Evolutionary conservation across 2,888 invertebrate species (phyloP), one percentile per base, ranked within the genome.

Genomic region (Rhopalosiphum nymphaeae): DNA sequence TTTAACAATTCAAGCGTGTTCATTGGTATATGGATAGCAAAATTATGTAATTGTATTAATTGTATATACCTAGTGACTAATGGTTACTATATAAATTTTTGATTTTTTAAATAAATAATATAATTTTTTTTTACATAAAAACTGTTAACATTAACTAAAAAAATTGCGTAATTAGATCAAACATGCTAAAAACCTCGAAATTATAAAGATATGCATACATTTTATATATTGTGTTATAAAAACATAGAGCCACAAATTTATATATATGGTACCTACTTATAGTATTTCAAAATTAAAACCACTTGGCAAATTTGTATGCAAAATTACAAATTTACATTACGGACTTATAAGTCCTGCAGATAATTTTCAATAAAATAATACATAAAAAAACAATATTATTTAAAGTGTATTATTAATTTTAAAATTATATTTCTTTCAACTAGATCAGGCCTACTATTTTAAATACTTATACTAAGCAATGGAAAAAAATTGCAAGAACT

Each of bases 401-500:
- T 67, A 16, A 78, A 78, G 2, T 36, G 29, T 44, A 9, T 57
- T n/a, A 9, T 42, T 42, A 46, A 16, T 91, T 29, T 56, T 91
- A 29, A 84, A 56, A 29, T 61, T 67, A 53, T 61, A 7, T 78
- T 21, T 56, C 3, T 88, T 67, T 42, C 1, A 21, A n/a, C 10
- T 85, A 94, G 94, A 91, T 94, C 13, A 94, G 86, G 25, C 25
- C 57, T 49, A 94, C 86, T 67, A 90, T 94, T 49, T 61, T 90
- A 42, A 91, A 67, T 36, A 53, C 49, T 67, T 94, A 86, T 86
- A 46, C 21, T 61, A 94, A 91, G 53, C 57, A 42, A 94, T 94
- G 94, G 94, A 94, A 86, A 67, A 86, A 94, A 94, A 94, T 94
- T 87, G 94, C 94, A 53, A 94, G 42, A 67, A 11, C 11, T 67